A percentile compares a stretch with the other conserved stretches of the same genome.
phyloP scores from a whole-genome alignment of 2,797 vertebrate species.

The Hylomyscus alleni region DNA sequence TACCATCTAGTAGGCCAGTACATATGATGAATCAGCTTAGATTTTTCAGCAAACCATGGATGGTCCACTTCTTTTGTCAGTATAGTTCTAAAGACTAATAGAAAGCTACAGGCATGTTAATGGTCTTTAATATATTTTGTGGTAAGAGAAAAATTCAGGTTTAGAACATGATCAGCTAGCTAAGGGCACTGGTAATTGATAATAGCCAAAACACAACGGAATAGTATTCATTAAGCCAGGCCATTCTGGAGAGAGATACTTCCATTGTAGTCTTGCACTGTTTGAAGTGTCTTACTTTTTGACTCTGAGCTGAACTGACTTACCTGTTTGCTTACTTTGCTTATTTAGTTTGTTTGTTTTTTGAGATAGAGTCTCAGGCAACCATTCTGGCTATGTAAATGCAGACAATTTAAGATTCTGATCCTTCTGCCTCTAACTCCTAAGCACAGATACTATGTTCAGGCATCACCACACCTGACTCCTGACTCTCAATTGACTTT shows the following conservation, averaged over 20 bases:
- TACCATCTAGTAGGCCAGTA: not conserved
- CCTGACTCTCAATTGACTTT: not conserved
- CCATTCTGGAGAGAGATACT: not conserved
- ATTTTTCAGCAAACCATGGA: not conserved
- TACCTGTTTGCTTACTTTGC: not conserved
- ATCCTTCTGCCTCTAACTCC: not conserved
- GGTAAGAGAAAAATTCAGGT: not conserved
- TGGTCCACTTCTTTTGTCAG: not conserved
- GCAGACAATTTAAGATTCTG: too few relatives aligned
- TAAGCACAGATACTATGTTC: not conserved
- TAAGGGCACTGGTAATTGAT: not conserved
- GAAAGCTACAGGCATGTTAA: not conserved
- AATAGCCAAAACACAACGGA: not conserved
- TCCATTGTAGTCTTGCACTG: not conserved
- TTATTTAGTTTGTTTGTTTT: not conserved
- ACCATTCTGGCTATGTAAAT: not conserved
- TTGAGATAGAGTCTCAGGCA: not conserved
- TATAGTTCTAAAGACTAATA: not conserved
- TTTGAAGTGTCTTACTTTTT: conserved; percentile 26
- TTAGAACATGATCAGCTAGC: not conserved
- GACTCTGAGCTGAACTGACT: not conserved
- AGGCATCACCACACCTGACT: not conserved
- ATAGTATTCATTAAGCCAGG: not conserved
- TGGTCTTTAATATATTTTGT: not conserved
- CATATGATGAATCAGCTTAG: not conserved